phyloP scores from a whole-genome alignment of 2,797 vertebrate genomes.

The Tauraco hartlaubi region DNA sequence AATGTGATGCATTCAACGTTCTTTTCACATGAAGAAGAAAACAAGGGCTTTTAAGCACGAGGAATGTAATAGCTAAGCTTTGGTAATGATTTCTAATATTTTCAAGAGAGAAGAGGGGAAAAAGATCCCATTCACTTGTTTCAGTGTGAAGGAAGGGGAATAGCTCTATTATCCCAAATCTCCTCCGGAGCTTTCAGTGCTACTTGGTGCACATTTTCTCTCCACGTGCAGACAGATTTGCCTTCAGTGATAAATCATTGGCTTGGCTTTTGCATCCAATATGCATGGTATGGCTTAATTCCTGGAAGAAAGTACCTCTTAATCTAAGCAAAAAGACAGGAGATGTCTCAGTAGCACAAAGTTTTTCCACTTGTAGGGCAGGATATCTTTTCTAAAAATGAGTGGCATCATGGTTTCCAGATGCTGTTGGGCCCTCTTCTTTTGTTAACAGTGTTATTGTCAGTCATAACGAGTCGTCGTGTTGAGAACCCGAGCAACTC shows the following conservation, averaged over 20 bases:
- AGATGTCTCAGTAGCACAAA: background rate
- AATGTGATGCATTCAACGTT: slow-evolving; percentile 48
- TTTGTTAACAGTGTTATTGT: background rate
- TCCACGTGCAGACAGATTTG: background rate
- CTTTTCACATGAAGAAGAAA: slow-evolving; percentile 64
- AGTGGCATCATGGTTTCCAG: background rate
- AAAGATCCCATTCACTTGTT: background rate
- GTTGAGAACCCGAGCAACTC: background rate
- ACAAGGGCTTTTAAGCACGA: slow-evolving; percentile 2
- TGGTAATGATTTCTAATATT: slow-evolving; percentile 45
- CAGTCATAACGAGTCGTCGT: background rate
- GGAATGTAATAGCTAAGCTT: slow-evolving; percentile 37
- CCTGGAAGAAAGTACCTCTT: slow-evolving; percentile 31
- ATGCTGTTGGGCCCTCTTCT: background rate
- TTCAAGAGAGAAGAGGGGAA: background rate
- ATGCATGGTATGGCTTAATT: background rate
- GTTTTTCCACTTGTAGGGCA: background rate
- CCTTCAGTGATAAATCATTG: slow-evolving; percentile 6
- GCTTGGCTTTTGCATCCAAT: slow-evolving; percentile 19
- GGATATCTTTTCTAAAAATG: background rate
- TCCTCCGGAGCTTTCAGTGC: slow-evolving; percentile 9
- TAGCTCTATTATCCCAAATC: slow-evolving; percentile 35
- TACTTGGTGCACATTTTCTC: background rate
- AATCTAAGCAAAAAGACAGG: slow-evolving; percentile 10
- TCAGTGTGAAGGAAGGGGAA: background rate